Conservation (phyloP, 2,797 vertebrate genomes). For the Bryconaethiops microstoma region DNA sequence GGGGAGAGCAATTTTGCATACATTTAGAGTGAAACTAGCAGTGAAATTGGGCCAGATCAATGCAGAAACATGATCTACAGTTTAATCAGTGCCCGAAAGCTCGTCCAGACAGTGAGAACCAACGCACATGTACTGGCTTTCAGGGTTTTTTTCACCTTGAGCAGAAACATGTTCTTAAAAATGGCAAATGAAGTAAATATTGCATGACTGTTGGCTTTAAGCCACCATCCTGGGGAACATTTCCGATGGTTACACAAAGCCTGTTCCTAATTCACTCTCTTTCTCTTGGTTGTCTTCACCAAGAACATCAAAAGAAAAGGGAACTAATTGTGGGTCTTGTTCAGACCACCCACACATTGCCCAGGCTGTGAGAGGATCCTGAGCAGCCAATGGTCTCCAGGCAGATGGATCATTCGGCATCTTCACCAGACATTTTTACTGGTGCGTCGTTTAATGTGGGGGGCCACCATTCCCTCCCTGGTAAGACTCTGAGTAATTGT, state of each 20-base stretch:
- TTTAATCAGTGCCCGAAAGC: slow-evolving; percentile 15
- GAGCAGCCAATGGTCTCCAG: slow-evolving; percentile 61
- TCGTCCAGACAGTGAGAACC: not conserved
- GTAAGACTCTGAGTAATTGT: slow-evolving; percentile 44
- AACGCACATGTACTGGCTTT: not conserved
- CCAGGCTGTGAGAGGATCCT: slow-evolving; percentile 57
- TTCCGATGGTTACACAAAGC: slow-evolving; percentile 25
- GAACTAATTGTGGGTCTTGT: slow-evolving; percentile 67
- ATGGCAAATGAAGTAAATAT: not conserved
- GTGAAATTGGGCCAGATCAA: not conserved
- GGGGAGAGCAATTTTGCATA: slow-evolving; percentile 32
- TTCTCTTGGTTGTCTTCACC: slow-evolving; percentile 20
- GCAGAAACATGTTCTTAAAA: not conserved
- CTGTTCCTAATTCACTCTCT: slow-evolving; percentile 26
- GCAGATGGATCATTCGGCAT: slow-evolving; percentile 74
- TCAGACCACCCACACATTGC: slow-evolving; percentile 72
- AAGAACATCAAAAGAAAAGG: slow-evolving; percentile 43
- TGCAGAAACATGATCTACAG: slow-evolving; percentile 17
- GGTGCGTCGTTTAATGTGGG: slow-evolving; percentile 64
- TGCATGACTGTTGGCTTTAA: slow-evolving; percentile 18
- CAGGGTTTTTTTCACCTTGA: slow-evolving; percentile 13
- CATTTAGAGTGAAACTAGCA: slow-evolving; percentile 25
- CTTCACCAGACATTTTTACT: slow-evolving; percentile 71
- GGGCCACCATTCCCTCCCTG: slow-evolving; percentile 14
- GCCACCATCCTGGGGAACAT: not conserved